Percentiles rank a stretch among this genome's conserved stretches.
Evolutionary conservation across 2,888 invertebrate genomes (phyloP).

Genomic region (Mimumesa dahlbomi): DNA sequence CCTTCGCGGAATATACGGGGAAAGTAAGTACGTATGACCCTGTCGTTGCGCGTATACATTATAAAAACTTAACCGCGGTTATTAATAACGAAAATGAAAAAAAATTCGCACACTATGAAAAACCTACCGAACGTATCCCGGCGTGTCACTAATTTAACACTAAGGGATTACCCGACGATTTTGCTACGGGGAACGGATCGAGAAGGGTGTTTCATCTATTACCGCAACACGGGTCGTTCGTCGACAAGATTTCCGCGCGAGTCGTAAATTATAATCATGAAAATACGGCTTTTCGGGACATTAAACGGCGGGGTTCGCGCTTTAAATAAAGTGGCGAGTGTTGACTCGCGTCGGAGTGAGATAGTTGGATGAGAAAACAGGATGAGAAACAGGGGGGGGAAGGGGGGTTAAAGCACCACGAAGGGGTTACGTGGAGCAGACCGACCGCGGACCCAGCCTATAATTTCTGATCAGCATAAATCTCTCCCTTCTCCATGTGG

Average conservation of each 20-base stretch:
- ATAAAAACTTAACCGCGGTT: no score
- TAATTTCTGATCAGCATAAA: slow-evolving; percentile 70
- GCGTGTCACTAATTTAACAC: slow-evolving; percentile 16
- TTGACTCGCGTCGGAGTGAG: slow-evolving; percentile 14
- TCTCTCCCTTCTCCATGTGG: slow-evolving; percentile 48
- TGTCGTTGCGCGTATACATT: slow-evolving; percentile 13
- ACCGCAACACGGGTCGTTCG: no score
- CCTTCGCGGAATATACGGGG: slow-evolving; percentile 22
- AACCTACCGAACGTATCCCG: slow-evolving; percentile 14
- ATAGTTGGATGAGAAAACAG: slow-evolving; percentile 21
- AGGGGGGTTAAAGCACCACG: slow-evolving; percentile 58
- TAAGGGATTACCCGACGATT: no score
- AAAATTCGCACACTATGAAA: no score
- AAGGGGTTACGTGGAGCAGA: slow-evolving; percentile 47
- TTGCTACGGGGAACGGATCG: no score
- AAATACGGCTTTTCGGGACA: slow-evolving; percentile 71
- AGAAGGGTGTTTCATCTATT: no score
- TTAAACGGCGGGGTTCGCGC: slow-evolving; percentile 61
- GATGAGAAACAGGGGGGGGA: slow-evolving; percentile 4
- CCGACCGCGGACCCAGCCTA: slow-evolving; percentile 58
- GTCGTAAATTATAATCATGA: slow-evolving; percentile 71
- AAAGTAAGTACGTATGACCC: slow-evolving; percentile 14
- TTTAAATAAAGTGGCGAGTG: slow-evolving; percentile 59
- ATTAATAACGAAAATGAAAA: no score
- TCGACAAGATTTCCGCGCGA: neutral